Evolutionary conservation across 2,113 vertebrate species (phyloP), one percentile per base, ranked within the genome.

Genomic region (Serilophus lunatus): DNA sequence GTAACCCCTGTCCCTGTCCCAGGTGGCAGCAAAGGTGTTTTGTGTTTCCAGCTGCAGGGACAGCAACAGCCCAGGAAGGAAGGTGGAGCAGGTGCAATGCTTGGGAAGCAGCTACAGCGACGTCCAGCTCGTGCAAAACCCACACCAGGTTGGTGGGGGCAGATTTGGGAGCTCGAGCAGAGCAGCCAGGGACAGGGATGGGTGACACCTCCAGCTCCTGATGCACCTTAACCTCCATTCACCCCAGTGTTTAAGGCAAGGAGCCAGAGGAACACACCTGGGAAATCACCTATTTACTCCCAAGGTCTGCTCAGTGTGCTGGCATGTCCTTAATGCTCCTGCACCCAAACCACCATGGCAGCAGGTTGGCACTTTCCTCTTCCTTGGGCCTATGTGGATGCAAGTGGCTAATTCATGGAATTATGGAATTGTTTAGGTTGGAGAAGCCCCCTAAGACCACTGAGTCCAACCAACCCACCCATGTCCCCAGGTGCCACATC

Each of bases 41-140:
- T 13, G 13, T 42, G n/a, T n/a, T n/a, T n/a, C n/a, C n/a, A n/a
- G n/a, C 0, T 29, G 29, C 25, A n/a, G 81, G 64, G 79, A 53
- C 61, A 70, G 1, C 15, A 38, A 29, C 6, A 10, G n/a, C 33
- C 2, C 3, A 15, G 75, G 91, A 69, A 65, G 82, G 82, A 72
- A 10, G 44, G 9, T 4, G 35, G n/a, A 2, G 14, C 0, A 0
- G 3, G 26, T 5, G n/a, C 13, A 36, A 2, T 0, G 22, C 3
- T 8, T 1, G 7, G 82, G 70, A 75, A 68, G 61, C 47, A 71
- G 17, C 51, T 22, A 19, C 53, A 69, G 44, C 38, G 51, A 40
- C 35, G 3, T 8, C 36, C 36, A 18, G 42, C 49, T 6, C 1
- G 0, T 7, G 60, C 51, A 66, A 31, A 69, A 13, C 33, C 44